Evolutionary conservation across 2,113 vertebrate species (phyloP).

Genomic region (Psephotus haematonotus): DNA sequence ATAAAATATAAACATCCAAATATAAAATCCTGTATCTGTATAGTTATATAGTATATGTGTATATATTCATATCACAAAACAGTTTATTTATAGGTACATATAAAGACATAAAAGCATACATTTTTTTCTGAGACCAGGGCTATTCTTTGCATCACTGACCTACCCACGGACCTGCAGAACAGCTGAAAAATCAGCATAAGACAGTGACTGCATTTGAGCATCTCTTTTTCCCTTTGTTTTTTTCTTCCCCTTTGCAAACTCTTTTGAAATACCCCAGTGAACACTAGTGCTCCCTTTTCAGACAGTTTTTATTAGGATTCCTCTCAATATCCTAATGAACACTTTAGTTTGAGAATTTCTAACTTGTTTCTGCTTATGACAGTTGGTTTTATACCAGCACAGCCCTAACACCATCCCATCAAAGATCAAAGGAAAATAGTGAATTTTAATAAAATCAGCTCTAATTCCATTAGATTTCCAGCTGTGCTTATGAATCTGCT

Average conservation of each 20-base stretch:
- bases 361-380: background rate
- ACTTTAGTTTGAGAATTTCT: background rate
- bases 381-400: background rate
- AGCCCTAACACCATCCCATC: background rate
- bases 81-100: background rate
- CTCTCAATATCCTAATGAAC: background rate
- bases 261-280: background rate
- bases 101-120: background rate
- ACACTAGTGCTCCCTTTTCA: background rate
- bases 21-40: background rate
- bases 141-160: background rate
- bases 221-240: fast-evolving
- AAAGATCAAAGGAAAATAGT: conserved; percentile 1
- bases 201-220: background rate
- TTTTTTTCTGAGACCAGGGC: background rate
- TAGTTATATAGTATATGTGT: background rate
- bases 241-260: background rate
- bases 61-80: background rate
- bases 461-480: conserved; percentile 29
- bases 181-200: background rate
- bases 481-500: background rate
- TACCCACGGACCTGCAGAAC: background rate
- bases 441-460: background rate
- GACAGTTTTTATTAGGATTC: background rate
- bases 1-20: background rate